Base-by-base conservation (phyloP, 2,113 vertebrate genomes). In the Sinocyclocheilus rhinocerous region DNA sequence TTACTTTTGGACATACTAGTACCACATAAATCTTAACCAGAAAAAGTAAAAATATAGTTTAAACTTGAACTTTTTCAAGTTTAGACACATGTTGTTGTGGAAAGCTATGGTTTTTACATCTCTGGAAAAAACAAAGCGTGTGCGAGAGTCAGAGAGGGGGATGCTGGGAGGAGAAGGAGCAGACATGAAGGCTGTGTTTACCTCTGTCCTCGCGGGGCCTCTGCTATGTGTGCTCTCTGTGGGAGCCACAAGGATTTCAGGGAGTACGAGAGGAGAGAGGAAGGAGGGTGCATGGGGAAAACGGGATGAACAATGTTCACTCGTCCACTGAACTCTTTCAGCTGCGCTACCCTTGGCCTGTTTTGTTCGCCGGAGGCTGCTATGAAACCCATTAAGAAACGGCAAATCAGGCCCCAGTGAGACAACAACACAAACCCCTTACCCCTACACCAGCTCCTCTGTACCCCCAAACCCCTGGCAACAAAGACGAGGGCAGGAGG, bases 131-230 rank as follows among this genome's bases (percentile, higher is more conserved):
- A 70, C 67, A 70, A 70, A 70, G 8, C 8, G 3, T 42, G 65
- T 69, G 76, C 11, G 39, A 42, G 33, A 82, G 50, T 33, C 61
- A 70, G 61, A 65, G 63, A 48, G 16, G 29, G 72, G 22, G 24
- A 73, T 52, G 20, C 39, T 75, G 16, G 63, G 55, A 63, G 65
- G 39, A 42, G 73, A 78, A 70, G 61, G 24, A 12, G 36, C 50
- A 85, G 79, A 83, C 81, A 76, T 6, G 39, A 85, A 87, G 87
- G 87, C 85, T 84, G 92, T 92, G 90, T 93, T 93, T 92, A 93
- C 92, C 90, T 90, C 90, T 86, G 84, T 85, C 92, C 92, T 91
- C 91, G 67, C 70, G 90, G 88, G 91, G 89, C 86, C 78, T 50
- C 76, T 88, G 90, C 89, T 90, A 87, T 80, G 84, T 84, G 90